Base-by-base conservation (phyloP, 2,888 invertebrate species). In the Euplexia lucipara region DNA sequence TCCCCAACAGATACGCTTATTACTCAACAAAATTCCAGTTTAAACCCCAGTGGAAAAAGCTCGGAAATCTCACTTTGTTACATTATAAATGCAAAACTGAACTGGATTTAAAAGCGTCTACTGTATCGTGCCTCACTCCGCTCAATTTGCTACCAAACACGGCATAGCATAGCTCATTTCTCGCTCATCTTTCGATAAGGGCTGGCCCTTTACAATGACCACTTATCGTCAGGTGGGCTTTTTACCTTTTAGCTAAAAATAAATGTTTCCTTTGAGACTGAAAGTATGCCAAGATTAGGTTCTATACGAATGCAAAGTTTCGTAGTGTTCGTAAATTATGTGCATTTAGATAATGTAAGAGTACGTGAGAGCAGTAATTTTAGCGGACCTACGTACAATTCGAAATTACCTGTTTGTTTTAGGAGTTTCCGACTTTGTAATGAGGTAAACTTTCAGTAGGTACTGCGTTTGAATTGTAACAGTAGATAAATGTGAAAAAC, bases 211-310 rank as follows among this genome's bases (percentile, higher is more conserved):
- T 14, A 18, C 44, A 77, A 66, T 70, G 75, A 66, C 71, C 80
- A 82, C 82, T 82, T 81, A 79, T 59, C 77, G 71, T 68, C 70
- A 81, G 80, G 73, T 82, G 75, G 77, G 77, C 64, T 63, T 80
- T 78, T 75, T 74, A 73, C 80, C 70, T 77, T 67, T 81, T 68
- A 77, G 75, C 71, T 68, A 64, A 77, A 75, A 79, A 70, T 79
- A 79, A 78, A 66, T 62, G 62, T 69, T 76, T 64, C 70, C 79
- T 79, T 73, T 79, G 64, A 73, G 69, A 65, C 75, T 49, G 14
- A 47, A 68, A 63, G 65, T 62, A 61, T 63, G 47, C 66, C 56
- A 66, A 75, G 81, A 71, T 68, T 75, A 70, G n/a, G n/a, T n/a
- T n/a, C 79, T 47, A 58, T 58, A 62, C 60, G 61, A 67, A 63